Conservation (phyloP, 1,140 invertebrate genomes). For the Drosophila parvula region DNA sequence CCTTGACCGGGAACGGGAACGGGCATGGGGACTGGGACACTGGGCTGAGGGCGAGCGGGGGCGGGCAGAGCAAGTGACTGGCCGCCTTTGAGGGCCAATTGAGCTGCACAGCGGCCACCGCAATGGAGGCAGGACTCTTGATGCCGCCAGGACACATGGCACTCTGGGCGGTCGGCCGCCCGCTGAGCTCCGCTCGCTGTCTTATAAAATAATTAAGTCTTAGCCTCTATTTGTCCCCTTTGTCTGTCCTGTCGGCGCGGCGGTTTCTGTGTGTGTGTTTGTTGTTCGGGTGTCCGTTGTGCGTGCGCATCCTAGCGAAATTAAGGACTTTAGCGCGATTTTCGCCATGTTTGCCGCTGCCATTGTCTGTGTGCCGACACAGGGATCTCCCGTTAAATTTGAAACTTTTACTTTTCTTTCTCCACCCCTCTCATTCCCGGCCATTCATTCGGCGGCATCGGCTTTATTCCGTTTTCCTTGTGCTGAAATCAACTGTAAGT, state of each 20-base stretch:
- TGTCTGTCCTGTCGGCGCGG: conserved; percentile 66
- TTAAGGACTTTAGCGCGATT: conserved; percentile 81
- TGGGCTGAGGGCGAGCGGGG: too few species aligned
- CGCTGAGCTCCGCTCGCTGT: conserved; percentile 49
- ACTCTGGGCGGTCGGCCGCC: conserved; percentile 71
- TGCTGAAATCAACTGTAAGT: conserved; percentile 78
- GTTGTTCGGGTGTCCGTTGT: conserved; percentile 61
- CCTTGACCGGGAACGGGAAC: conserved; percentile 25
- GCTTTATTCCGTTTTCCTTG: conserved; percentile 33
- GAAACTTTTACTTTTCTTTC: conserved; percentile 67
- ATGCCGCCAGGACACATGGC: conserved; percentile 49
- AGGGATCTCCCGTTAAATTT: conserved; percentile 54
- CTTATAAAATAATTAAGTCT: conserved; percentile 83
- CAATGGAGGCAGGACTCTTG: conserved; percentile 42
- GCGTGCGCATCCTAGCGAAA: conserved; percentile 69
- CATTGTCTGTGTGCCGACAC: conserved; percentile 50
- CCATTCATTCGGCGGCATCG: conserved; percentile 5
- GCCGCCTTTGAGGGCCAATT: conserved; percentile 68
- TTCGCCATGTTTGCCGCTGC: conserved; percentile 52
- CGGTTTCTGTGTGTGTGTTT: conserved; percentile 60
- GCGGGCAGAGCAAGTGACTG: conserved; percentile 7
- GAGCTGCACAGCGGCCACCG: conserved; percentile 48
- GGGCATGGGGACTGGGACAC: too few species aligned
- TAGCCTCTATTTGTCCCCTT: conserved; percentile 59
- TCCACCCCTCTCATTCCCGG: neutral